Evolutionary conservation across 2,113 vertebrate genomes (phyloP).

Genomic region (Hystrix cristata): DNA sequence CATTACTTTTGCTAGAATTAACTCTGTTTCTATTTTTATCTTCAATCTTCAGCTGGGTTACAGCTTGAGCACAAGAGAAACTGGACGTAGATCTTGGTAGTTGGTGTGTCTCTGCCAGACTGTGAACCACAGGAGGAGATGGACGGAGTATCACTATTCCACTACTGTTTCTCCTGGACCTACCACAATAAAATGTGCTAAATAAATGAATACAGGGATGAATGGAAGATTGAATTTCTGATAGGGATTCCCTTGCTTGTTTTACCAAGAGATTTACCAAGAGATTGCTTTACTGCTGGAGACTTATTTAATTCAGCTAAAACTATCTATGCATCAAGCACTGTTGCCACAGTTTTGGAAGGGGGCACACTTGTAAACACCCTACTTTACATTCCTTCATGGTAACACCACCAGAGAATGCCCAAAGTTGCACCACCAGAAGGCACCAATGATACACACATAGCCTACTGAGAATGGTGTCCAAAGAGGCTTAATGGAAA

Average conservation of each 20-base stretch:
- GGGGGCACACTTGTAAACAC: background rate
- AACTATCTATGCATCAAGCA: background rate
- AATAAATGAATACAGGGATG: background rate
- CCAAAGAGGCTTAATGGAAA: background rate
- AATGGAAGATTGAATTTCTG: background rate
- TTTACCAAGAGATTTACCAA: background rate
- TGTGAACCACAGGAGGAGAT: accelerated
- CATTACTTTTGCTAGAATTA: background rate
- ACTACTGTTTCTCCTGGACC: background rate
- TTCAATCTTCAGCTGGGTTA: background rate
- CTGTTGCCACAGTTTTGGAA: background rate
- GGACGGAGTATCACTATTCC: accelerated
- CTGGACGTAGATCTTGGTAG: too few species aligned
- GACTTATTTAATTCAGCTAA: background rate
- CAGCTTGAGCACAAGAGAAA: too few species aligned
- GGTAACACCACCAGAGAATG: background rate
- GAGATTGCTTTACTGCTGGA: background rate
- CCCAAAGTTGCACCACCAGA: background rate
- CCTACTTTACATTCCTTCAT: background rate
- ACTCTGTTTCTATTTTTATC: background rate
- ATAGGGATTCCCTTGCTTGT: background rate
- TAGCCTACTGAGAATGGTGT: background rate
- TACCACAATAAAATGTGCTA: background rate
- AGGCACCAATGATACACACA: background rate
- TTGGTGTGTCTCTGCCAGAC: accelerated